Base-by-base conservation (phyloP, 2,797 vertebrate species). In the Decapterus maruadsi region DNA sequence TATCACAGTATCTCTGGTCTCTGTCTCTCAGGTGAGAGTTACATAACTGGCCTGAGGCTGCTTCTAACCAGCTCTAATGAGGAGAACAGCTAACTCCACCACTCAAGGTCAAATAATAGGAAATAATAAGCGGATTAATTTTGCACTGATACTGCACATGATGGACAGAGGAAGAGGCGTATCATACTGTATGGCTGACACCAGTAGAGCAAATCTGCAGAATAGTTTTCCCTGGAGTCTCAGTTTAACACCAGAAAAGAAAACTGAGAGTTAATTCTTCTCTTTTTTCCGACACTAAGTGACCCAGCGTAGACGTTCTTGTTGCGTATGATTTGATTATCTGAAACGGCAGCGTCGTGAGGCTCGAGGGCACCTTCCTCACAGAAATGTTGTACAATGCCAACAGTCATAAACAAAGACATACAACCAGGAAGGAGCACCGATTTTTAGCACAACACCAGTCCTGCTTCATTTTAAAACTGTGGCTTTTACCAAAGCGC, bases 51-150 rank as follows among this genome's bases (percentile, higher is more conserved):
- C 59, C 53, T 5, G 9, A 53, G 64, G 72, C 42, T 45, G 4
- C 26, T 42, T 76, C 80, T 54, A 51, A 62, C 8, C 64, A 57
- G 29, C 53, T 16, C 26, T 75, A 56, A 74, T 72, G 69, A 81
- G 68, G 12, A 26, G 59, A 29, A 16, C 59, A 66, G 64, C 64
- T 20, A 34, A 26, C 16, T 60, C 57, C 42, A 34, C 42, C 63
- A 22, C 58, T 60, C 16, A 75, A 82, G 78, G 85, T 77, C 74
- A 78, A 69, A 68, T 54, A 58, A 34, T n/a, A 60, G 19, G 45
- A 57, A 55, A 57, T 75, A 68, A 72, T 75, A 55, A 58, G 45
- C 48, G 46, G 42, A 62, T 64, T 60, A 69, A 50, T 67, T 68
- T 61, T 58, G 72, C 29, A 2, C 22, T 38, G 22, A 65, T 51